A percentile compares a stretch with the other conserved stretches of the same genome.
Evolutionary conservation across 2,797 vertebrate species (phyloP).

Genomic region (Agapornis canus): DNA sequence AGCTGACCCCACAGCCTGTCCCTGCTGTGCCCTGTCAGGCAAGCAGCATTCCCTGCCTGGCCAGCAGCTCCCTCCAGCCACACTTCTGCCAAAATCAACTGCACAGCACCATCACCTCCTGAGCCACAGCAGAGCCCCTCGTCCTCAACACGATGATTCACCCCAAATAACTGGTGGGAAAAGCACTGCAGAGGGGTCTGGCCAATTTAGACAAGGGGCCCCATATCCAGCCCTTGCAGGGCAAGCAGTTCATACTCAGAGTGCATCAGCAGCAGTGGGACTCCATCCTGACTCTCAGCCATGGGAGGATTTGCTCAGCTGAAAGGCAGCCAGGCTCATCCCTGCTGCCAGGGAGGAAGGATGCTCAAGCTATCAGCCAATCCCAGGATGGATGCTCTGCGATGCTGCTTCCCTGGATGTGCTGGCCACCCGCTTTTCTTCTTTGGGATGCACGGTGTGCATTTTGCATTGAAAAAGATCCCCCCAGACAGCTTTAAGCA

Average conservation of each 20-base stretch:
- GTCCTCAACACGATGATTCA: rapidly evolving
- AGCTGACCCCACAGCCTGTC: neutral
- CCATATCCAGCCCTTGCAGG: neutral
- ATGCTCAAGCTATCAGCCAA: neutral
- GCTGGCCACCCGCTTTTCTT: rapidly evolving
- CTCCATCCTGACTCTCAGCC: neutral
- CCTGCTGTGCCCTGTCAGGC: rapidly evolving
- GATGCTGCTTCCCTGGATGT: neutral
- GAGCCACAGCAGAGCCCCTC: neutral
- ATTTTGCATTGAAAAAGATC: neutral
- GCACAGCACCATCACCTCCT: neutral
- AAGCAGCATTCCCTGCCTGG: neutral
- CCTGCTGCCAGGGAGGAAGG: neutral
- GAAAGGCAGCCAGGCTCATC: rapidly evolving
- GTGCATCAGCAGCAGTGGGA: neutral
- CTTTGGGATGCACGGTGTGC: rapidly evolving
- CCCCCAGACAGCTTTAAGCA: neutral
- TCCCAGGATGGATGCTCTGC: neutral
- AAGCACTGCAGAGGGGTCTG: neutral
- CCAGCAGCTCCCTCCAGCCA: rapidly evolving
- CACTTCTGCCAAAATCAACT: neutral
- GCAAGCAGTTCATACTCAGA: neutral
- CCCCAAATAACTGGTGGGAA: neutral
- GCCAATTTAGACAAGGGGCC: neutral
- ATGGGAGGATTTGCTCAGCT: rapidly evolving